Evolutionary conservation across 2,888 invertebrate species (phyloP), one percentile per base, ranked within the genome.

Genomic region (Sminthurides aquaticus): DNA sequence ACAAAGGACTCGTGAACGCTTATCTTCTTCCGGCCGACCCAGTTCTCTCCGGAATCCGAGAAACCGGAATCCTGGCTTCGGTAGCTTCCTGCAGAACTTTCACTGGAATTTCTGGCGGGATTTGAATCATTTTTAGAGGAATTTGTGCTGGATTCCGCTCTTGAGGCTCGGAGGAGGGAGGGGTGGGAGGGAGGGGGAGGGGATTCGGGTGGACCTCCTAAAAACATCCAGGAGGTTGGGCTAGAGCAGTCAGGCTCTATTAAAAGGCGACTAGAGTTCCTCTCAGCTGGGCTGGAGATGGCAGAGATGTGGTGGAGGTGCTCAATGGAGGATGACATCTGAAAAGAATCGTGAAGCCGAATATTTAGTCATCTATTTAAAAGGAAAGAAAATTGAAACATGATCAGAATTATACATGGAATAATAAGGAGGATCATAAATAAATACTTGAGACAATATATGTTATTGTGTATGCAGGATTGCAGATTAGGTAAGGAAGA

Each of bases 51-150:
- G 0, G 88, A 87, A 76, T 89, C 89, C 0, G 89, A 89, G 78
- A 89, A 89, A 1, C 89, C 89, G 0, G 89, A 89, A 78, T 89
- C 89, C 78, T 88, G 87, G 76, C 88, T 88, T 68, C 87, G 85
- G 69, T 87, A 87, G 77, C 87, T 87, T 28, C 76, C 76, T 57
- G 65, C 60, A 8, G 69, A 69, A 56, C 73, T 72, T 18, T 77
- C 77, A 20, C 77, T 75, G 60, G 74, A 72, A 67, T 70, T 74
- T 11, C 71, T 68, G 64, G 18, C 56, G 57, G 27, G 28, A 22
- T 22, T 52, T 8, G 52, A 52, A 5, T 52, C 52, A 22, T 52
- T 15, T 5, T 8, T 5, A 15, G 5, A 5, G 20, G 5, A 5
- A 20, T 52, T 15, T 15, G 52, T 15, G 18, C 5, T 22, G 29